Evolutionary conservation across 1,140 invertebrate species (phyloP).

Genomic region (Drosophila littoralis): DNA sequence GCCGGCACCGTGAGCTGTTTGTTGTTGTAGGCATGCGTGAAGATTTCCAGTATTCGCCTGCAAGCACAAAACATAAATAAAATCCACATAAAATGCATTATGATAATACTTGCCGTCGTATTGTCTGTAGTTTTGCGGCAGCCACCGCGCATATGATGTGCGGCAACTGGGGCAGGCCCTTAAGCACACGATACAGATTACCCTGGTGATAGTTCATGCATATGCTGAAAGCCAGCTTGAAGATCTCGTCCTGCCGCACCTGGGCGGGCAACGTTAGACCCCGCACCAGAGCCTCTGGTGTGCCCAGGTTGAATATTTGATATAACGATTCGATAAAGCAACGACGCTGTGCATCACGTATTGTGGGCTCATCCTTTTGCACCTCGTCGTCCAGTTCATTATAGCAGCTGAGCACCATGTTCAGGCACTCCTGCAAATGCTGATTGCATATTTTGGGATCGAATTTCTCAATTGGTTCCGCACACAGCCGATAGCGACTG

Average conservation of each 20-base stretch:
- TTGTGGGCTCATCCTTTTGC: constrained; percentile 42
- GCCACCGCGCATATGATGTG: constrained; percentile 84
- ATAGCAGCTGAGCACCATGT: constrained; percentile 86
- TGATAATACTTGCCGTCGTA: constrained; percentile 84
- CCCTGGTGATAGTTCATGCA: constrained; percentile 85
- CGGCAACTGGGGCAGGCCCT: constrained; percentile 83
- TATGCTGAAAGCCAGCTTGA: constrained; percentile 79
- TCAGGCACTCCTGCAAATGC: constrained; percentile 87
- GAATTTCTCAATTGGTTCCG: constrained; percentile 85
- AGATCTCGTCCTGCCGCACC: constrained; percentile 49
- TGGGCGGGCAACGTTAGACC: constrained; percentile 69
- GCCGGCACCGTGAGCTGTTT: constrained; percentile 85
- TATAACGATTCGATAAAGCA: constrained; percentile 85
- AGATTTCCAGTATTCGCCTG: constrained; percentile 85
- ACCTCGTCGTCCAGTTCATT: constrained; percentile 83
- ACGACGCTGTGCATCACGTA: constrained; percentile 52
- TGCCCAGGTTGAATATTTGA: constrained; percentile 86
- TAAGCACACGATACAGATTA: constrained; percentile 85
- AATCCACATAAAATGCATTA: neutral
- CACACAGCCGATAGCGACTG: constrained; percentile 87
- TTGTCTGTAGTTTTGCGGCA: constrained; percentile 84
- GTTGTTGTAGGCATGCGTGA: constrained; percentile 86
- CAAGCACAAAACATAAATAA: constrained; percentile 53
- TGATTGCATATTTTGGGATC: constrained; percentile 87
- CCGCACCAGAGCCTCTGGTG: constrained; percentile 84